Base-by-base conservation (phyloP, 1,140 invertebrate species). In the Pseudomyrmex concolor region DNA sequence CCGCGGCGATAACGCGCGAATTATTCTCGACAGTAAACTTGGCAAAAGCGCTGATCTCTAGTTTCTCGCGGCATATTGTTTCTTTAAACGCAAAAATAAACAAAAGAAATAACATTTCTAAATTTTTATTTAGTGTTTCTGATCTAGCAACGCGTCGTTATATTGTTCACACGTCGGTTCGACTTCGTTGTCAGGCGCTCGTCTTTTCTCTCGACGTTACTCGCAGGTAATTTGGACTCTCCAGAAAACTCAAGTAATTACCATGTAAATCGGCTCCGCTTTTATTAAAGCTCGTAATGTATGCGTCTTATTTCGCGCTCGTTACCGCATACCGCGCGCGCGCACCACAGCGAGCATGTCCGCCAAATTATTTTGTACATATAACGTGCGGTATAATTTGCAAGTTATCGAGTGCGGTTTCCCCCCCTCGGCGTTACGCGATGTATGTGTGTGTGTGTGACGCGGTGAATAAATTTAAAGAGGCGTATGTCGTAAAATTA, bases 221-320 rank as follows among this genome's bases (percentile, higher is more conserved):
- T 4, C 59, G 66, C 67, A 83, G 70, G 82, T 85, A 89, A 89
- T 87, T 89, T 89, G 87, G 88, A 70, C 48, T 57, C 85, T 4
- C 34, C 34, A 76, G 87, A 85, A 85, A 87, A 83, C 84, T 89
- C 87, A 76, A 76, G 71, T 83, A 89, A 89, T 89, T 89, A 89
- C 87, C 81, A 89, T 89, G 88, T 85, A 89, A 89, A 89, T 89
- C 70, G 85, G 72, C 19, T 54, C 22, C 10, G 48, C 74, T 84
- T 84, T 84, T 89, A 89, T 88, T 89, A 89, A 86, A 67, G 86
- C 34, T 83, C 57, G 22, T 88, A 87, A 88, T 77, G 54, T 87
- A 88, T 88, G 86, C 87, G 86, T 85, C 86, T 88, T 88, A 85
- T 83, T 88, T 78, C 66, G 76, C 67, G 81, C 86, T 87, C 63